Conservation (phyloP, 1,140 invertebrate species). For the Kradibia gibbosae region DNA sequence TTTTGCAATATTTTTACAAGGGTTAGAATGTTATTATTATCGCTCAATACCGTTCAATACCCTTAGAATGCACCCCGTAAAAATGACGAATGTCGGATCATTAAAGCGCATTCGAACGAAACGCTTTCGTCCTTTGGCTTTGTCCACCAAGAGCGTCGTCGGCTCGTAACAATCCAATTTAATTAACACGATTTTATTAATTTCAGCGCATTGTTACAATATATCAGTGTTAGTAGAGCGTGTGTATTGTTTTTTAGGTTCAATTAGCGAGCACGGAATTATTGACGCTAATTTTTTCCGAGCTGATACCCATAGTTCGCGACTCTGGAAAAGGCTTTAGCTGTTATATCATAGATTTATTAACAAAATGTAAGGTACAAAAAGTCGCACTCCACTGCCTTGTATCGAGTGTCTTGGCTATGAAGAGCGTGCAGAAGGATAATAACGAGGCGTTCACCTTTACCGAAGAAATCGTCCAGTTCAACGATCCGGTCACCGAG, state of each 20-base stretch:
- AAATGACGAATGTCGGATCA: too few species aligned
- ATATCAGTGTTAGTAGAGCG: too few species aligned
- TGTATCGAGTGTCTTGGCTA: conserved; percentile 82
- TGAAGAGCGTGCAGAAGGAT: conserved; percentile 71
- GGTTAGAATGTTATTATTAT: too few species aligned
- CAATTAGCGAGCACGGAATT: conserved; percentile 86
- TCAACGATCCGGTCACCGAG: conserved; percentile 81
- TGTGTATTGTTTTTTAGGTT: conserved; percentile 73
- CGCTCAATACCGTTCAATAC: too few species aligned
- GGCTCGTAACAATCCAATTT: too few species aligned
- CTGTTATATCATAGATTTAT: conserved; percentile 86
- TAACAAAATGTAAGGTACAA: conserved; percentile 89
- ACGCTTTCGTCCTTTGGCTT: too few species aligned
- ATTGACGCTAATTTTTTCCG: conserved; percentile 83
- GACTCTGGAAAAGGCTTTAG: conserved; percentile 87
- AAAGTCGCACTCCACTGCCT: conserved; percentile 91
- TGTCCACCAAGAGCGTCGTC: too few species aligned
- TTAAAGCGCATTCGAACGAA: too few species aligned
- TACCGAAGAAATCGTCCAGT: conserved; percentile 87
- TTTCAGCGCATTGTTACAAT: too few species aligned
- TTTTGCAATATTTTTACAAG: background rate
- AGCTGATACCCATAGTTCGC: conserved; percentile 86
- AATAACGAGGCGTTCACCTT: conserved; percentile 77
- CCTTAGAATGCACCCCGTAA: too few species aligned
- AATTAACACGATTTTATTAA: too few species aligned